Evolutionary conservation across 2,113 vertebrate genomes (phyloP), one percentile per base, ranked within the genome.

Genomic region (Anguilla japonica): DNA sequence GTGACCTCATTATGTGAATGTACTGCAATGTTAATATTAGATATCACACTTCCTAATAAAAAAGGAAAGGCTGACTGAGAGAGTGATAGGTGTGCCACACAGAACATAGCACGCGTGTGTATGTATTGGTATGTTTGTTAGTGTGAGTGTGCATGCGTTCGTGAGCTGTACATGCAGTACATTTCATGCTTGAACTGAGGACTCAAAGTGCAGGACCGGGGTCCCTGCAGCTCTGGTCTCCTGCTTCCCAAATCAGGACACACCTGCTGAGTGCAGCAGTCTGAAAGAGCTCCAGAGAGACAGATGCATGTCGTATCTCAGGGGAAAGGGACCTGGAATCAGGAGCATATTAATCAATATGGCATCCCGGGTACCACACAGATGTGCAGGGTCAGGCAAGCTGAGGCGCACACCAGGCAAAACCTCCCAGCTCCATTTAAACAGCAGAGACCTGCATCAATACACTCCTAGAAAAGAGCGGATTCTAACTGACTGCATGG

Each of bases 251-350:
- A 6, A 39, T 14, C 29, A 81, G 40, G 60, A 22, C 84, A 29
- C 83, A 87, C 86, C 84, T 88, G 87, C 88, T 85, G 88, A 89
- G 87, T 56, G 86, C 81, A 60, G 81, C 82, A 84, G 29, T 86
- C 83, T 84, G 84, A 87, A 20, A 26, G 20, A 0, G 4, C 83
- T 84, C 87, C 85, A 81, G 53, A 85, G 88, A 83, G 87, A 85
- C 89, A 89, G 88, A 83, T 88, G 88, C 82, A 78, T 83, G 41
- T 46, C 39, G 79, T 67, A 88, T 89, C 87, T 83, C 82, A 86
- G 88, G 87, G 88, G 39, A 87, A 82, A 34, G 22, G 81, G 83
- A 84, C 57, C 81, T 83, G 9, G 34, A 86, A 86, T 89, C 87
- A 91, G 88, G 89, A 87, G 71, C 79, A 81, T 83, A 26, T 81